These are phyloP conservation scores for Stictonetta naevosa DNA, from an alignment of 2,113 vertebrate genomes.

Conservation along the genomic window DNA sequence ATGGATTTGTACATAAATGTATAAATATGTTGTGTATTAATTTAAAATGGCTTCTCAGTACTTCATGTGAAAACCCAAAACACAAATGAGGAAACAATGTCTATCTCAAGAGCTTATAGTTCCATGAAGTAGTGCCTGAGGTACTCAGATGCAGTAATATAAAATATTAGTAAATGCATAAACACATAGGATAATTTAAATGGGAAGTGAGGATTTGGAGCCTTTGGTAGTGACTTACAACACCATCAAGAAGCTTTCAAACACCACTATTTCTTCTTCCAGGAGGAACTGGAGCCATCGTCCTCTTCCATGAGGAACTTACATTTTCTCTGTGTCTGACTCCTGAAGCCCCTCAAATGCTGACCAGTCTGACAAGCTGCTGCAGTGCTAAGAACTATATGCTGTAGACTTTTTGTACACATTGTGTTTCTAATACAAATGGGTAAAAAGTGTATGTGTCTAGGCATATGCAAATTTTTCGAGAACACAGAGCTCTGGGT, in stretches of 20 bases:
- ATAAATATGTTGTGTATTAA: background rate
- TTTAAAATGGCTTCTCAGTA: background rate
- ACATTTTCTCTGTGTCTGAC: fast-evolving
- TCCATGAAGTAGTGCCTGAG: background rate
- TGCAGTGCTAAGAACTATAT: background rate
- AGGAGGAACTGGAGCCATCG: background rate
- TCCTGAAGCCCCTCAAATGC: background rate
- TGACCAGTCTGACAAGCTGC: background rate
- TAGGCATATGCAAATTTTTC: background rate
- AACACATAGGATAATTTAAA: background rate
- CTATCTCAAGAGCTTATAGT: background rate
- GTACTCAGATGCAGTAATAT: background rate
- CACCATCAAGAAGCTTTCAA: background rate
- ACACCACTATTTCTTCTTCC: background rate
- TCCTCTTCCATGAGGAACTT: background rate
- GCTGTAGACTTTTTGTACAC: fast-evolving
- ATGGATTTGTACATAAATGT: background rate
- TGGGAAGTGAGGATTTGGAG: background rate
- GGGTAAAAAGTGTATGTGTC: background rate
- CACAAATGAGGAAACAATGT: background rate
- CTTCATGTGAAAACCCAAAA: background rate
- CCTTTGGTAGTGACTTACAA: background rate
- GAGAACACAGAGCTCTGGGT: background rate
- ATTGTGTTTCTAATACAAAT: background rate
- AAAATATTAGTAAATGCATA: background rate